Conservation (phyloP, 1,140 invertebrate genomes). For the Calliopsis andreniformis region DNA sequence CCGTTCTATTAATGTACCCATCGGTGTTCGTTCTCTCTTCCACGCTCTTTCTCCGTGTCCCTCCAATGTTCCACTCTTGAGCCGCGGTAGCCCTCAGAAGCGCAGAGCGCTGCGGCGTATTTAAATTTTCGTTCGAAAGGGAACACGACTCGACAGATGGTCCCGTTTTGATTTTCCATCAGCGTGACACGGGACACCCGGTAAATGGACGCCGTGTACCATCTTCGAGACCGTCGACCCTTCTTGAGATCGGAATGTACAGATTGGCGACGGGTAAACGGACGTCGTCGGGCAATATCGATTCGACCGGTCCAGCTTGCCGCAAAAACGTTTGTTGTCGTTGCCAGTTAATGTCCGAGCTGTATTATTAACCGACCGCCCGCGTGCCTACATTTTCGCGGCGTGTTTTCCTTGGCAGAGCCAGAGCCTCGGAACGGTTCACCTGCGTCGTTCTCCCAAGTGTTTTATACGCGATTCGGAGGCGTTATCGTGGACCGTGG, state of each 20-base stretch:
- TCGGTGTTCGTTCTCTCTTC: constrained; percentile 43
- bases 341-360: not conserved
- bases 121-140: constrained; percentile 56
- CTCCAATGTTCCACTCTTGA: constrained; percentile 9
- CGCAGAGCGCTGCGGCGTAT: constrained; percentile 45
- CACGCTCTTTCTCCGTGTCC: constrained; percentile 35
- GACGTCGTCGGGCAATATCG: not conserved
- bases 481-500: constrained; percentile 26
- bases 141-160: constrained; percentile 48
- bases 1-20: constrained; percentile 71
- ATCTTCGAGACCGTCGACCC: not conserved
- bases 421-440: not conserved
- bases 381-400: not conserved
- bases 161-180: constrained; percentile 36
- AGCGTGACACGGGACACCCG: constrained; percentile 49
- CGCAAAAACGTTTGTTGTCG: not conserved
- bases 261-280: constrained; percentile 6
- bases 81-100: not conserved
- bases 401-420: constrained; percentile 33
- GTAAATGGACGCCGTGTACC: constrained; percentile 31
- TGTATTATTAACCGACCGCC: constrained; percentile 9
- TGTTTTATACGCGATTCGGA: constrained; percentile 6
- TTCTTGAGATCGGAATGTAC: not conserved
- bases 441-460: not conserved
- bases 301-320: not conserved